Percentiles rank a stretch among this genome's conserved stretches.
phyloP scores from a whole-genome alignment of 2,888 invertebrate genomes.

The Eutolmus rufibarbis region DNA sequence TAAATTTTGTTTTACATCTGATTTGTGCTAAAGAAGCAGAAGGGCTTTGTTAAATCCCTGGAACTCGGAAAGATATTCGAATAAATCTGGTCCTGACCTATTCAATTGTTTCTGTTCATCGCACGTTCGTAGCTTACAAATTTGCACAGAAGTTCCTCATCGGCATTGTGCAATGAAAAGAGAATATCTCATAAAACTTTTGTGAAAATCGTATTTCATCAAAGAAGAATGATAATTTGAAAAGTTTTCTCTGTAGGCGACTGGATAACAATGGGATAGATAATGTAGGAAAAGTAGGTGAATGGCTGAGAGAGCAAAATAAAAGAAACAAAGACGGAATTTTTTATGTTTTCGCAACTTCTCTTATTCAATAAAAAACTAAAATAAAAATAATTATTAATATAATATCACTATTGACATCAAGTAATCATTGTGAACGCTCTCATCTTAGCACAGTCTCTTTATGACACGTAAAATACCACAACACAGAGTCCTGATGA shows the following conservation, averaged over 20 bases:
- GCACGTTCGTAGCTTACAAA: neutral
- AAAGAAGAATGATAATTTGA: neutral
- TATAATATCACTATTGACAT: conserved; percentile 41
- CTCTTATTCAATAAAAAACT: conserved; percentile 20
- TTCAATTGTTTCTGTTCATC: neutral
- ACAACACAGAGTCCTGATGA: conserved; percentile 38
- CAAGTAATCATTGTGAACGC: conserved; percentile 35
- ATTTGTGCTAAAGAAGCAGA: neutral
- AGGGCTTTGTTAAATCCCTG: neutral
- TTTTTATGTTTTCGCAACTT: conserved; percentile 3
- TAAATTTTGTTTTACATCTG: neutral
- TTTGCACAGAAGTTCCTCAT: neutral
- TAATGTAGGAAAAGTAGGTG: neutral
- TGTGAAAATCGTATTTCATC: neutral
- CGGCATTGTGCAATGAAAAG: neutral
- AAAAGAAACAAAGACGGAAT: conserved; percentile 7
- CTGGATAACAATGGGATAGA: neutral
- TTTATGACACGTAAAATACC: conserved; percentile 36
- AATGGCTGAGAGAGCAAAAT: neutral
- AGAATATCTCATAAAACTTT: neutral
- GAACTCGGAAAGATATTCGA: neutral
- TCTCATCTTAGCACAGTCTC: conserved; percentile 33
- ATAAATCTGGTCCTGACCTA: neutral
- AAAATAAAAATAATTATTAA: conserved; percentile 36
- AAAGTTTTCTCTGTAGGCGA: neutral